Base-by-base conservation (phyloP, 2,888 invertebrate genomes). In the Acanthococcus lagerstroemiae region DNA sequence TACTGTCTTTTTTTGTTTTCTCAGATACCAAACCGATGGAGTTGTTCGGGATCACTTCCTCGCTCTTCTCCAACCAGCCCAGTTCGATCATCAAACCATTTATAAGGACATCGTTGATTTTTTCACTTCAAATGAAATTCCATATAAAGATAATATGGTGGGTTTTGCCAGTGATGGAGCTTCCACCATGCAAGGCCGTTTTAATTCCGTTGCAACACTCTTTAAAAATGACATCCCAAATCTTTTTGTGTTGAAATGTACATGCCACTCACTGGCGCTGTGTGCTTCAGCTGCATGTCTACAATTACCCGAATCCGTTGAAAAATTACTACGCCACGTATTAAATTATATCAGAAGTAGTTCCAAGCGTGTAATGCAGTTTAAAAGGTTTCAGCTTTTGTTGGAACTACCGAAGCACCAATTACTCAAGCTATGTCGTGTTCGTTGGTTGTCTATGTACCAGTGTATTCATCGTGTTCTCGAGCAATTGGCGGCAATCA, bases 161-260 rank as follows among this genome's bases (percentile, higher is more conserved):
- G 68, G 69, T 9, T 69, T 70, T 37, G 70, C 67, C 4, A 50
- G 65, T 9, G 70, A 70, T 67, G 70, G 69, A 15, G 68, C 69
- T 17, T 45, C 30, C 55, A 54, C 52, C 9, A 70, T 68, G 68
- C 54, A 68, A 26, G 69, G 68, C 17, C 12, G 12, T 19, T 45
- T 48, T 15, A 24, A 66, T 37, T 67, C 66, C 9, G 55, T 66
- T 4, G 17, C 27, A 4, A 54, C 37, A 19, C 15, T 54, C 6
- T 45, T 68, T 15, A 46, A 60, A 22, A 58, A 66, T 15, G 56
- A 66, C 5, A 60, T 68, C 17, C 60, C 66, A n/a, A 4, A 54
- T 22, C 19, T 68, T 17, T 66, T 66, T 57, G 45, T 30, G 6
- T 19, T 68, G 26, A 67, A 57, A 22, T 68, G 60, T 27, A 55